These are phyloP conservation scores for Phrynocephalus forsythii DNA, from an alignment of 2,797 vertebrate species.

Conservation along the genomic window DNA sequence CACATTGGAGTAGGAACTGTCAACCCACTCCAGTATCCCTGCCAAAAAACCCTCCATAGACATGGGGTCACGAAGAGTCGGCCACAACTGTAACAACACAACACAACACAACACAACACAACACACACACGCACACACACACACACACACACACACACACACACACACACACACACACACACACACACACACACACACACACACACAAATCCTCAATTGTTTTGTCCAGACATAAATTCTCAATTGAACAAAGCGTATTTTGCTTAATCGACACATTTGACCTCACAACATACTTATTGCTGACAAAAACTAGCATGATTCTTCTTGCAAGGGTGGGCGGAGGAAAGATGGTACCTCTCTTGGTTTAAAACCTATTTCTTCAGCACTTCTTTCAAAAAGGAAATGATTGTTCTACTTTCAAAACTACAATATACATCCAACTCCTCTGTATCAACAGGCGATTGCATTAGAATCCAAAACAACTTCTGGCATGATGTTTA, in stretches of 20 bases:
- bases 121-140: no score
- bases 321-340: not conserved
- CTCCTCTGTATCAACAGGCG: not conserved
- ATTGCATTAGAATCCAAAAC: conserved; percentile 13
- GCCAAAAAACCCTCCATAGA: no score
- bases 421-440: not conserved
- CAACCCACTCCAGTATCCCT: no score
- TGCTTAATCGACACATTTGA: not conserved
- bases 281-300: not conserved
- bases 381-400: not conserved
- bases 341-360: not conserved
- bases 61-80: no score
- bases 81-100: no score
- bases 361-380: not conserved
- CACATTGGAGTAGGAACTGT: no score
- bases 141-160: no score
- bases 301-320: not conserved
- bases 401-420: not conserved
- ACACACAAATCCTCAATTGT: no score
- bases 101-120: no score
- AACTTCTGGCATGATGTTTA: not conserved
- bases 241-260: not conserved
- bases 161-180: no score
- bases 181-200: no score
- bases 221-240: no score